Base-by-base conservation (phyloP, 2,797 vertebrate genomes). In the Intellagama lesueurii region DNA sequence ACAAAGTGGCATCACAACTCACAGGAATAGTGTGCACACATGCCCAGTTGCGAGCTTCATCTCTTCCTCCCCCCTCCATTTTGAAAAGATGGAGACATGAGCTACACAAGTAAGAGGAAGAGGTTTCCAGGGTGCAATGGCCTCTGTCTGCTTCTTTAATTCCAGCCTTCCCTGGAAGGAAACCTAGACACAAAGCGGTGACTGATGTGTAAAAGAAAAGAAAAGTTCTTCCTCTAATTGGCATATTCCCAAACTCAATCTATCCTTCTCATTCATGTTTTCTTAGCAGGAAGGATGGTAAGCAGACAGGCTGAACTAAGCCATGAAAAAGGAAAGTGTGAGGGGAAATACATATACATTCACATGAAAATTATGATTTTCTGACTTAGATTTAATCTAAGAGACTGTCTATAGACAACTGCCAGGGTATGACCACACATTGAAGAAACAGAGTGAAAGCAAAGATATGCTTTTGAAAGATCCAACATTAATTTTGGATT, bases 301-400 rank as follows among this genome's bases (percentile, higher is more conserved):
- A 88, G 30, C 70, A 88, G 56, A 26, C 44, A 76, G 72, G 64
- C 81, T 88, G 72, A 83, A 26, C 32, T 28, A 7, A 76, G 72
- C 14, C 72, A 64, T 14, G 35, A 80, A 68, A 83, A 17, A 6
- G 40, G 44, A 69, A 16, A 19, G 35, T 82, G 60, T 32, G 80
- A 66, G 12, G 60, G 49, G 9, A 83, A 76, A 83, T 68, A 19
- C 8, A 56, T 2, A 32, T 64, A 49, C 9, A 40, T 32, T 87
- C 5, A 11, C n/a, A 64, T 9, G 19, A 88, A 6, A 88, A 76
- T 47, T 49, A 64, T 82, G 28, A 47, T 75, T 75, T 47, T 64
- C 70, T 7, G 16, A 49, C 72, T 32, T 66, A 75, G 72, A 69
- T 76, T 83, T 72, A 82, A 75, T 82, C 60, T 79, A 52, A 68